Evolutionary conservation across 2,888 invertebrate species (phyloP).

Genomic region (Yponomeuta malinellus): DNA sequence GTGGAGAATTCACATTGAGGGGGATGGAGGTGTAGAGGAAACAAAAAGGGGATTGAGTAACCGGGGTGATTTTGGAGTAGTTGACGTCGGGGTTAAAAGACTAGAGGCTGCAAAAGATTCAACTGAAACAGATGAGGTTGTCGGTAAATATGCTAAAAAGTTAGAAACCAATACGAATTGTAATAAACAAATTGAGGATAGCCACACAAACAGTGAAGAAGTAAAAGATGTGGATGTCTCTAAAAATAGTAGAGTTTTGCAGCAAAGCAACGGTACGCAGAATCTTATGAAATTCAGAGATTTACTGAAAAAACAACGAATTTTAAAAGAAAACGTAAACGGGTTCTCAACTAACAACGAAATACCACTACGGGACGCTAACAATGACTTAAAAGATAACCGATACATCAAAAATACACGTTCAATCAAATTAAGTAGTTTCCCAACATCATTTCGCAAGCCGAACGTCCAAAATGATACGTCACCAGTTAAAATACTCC

Average conservation of each 20-base stretch:
- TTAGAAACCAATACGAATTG: too few species aligned
- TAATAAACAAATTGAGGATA: too few species aligned
- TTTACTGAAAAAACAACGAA: neutral
- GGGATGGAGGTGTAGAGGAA: neutral
- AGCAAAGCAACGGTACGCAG: neutral
- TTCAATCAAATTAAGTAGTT: too few species aligned
- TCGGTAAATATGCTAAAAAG: too few species aligned
- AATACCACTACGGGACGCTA: neutral
- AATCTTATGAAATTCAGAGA: neutral
- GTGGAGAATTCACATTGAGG: neutral
- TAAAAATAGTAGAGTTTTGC: neutral
- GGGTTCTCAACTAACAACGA: neutral
- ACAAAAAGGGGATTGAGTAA: too few species aligned
- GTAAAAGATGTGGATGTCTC: too few species aligned
- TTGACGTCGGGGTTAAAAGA: neutral
- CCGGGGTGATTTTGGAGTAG: neutral
- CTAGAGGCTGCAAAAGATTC: neutral
- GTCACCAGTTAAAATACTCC: too few species aligned
- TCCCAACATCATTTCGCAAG: too few species aligned
- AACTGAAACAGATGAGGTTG: neutral
- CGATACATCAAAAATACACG: too few species aligned
- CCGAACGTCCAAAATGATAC: too few species aligned
- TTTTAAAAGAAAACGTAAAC: neutral
- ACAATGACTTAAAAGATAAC: neutral
- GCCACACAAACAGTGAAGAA: too few species aligned